Percentiles rank a stretch among this genome's conserved stretches.
phyloP scores from a whole-genome alignment of 2,888 invertebrate genomes.

The Lasioglossum calceatum region DNA sequence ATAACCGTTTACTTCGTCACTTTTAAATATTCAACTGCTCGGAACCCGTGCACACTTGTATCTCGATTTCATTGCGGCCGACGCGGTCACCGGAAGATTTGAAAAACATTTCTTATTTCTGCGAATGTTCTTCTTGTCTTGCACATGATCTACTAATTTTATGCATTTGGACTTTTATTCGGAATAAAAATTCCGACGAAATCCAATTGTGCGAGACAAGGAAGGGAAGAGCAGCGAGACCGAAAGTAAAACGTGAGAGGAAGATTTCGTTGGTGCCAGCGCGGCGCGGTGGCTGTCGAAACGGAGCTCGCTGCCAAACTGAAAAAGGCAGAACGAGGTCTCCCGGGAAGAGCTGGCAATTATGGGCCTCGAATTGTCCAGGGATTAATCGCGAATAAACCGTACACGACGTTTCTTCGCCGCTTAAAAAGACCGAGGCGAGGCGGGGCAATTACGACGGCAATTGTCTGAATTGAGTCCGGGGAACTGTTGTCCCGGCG shows the following conservation, averaged over 20 bases:
- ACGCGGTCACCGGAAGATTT: neutral
- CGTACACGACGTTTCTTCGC: slow-evolving; percentile 19
- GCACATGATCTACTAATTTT: neutral
- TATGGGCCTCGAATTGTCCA: slow-evolving; percentile 29
- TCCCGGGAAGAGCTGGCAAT: slow-evolving; percentile 43
- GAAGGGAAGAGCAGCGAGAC: neutral
- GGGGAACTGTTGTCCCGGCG: slow-evolving; percentile 12
- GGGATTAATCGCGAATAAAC: slow-evolving; percentile 51
- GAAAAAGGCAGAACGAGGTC: slow-evolving; percentile 41
- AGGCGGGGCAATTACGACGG: slow-evolving; percentile 34
- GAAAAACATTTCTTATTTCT: neutral
- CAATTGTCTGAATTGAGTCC: slow-evolving; percentile 49
- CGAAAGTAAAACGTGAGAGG: neutral
- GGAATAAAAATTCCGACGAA: too few relatives aligned
- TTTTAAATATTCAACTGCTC: neutral
- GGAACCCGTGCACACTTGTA: neutral
- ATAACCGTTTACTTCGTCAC: neutral
- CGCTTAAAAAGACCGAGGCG: slow-evolving; percentile 39
- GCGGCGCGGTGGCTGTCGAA: neutral
- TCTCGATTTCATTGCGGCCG: neutral
- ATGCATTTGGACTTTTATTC: too few relatives aligned
- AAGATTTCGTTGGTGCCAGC: neutral
- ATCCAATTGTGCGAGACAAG: too few relatives aligned
- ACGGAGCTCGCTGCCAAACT: neutral
- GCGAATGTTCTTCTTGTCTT: neutral